Evolutionary conservation across 2,797 vertebrate genomes (phyloP).

Genomic region (Megalops cyprinoides): DNA sequence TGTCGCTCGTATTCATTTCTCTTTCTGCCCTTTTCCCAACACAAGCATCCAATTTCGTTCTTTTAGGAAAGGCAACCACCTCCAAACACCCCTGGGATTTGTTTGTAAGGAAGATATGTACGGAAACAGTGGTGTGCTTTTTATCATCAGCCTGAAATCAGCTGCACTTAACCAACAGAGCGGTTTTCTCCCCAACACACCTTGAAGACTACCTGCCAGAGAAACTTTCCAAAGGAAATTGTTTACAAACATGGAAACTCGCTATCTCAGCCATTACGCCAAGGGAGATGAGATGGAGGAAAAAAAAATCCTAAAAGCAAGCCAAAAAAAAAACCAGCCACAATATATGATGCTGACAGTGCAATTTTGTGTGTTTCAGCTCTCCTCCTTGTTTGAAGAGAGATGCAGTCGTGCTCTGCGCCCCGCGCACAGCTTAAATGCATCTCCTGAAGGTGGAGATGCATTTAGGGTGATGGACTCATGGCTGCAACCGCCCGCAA

Average conservation of each 20-base stretch:
- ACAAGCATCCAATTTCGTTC: neutral
- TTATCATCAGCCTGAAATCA: neutral
- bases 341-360: neutral
- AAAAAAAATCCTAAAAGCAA: neutral
- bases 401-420: neutral
- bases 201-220: neutral
- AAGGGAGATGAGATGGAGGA: neutral
- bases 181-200: neutral
- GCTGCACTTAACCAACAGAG: neutral
- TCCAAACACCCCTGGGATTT: neutral
- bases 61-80: neutral
- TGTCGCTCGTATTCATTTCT: no score
- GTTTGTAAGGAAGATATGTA: neutral
- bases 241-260: neutral
- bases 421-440: neutral
- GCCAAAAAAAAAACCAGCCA: neutral
- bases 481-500: no score
- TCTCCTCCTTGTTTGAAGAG: neutral
- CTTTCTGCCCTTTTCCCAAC: neutral
- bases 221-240: neutral
- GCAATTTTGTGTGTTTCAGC: conserved; percentile 2
- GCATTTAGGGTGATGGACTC: no score
- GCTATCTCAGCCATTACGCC: neutral
- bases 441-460: neutral
- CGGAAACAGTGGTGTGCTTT: neutral